Base-by-base conservation (phyloP, 2,113 vertebrate genomes). In the Lates calcarifer region DNA sequence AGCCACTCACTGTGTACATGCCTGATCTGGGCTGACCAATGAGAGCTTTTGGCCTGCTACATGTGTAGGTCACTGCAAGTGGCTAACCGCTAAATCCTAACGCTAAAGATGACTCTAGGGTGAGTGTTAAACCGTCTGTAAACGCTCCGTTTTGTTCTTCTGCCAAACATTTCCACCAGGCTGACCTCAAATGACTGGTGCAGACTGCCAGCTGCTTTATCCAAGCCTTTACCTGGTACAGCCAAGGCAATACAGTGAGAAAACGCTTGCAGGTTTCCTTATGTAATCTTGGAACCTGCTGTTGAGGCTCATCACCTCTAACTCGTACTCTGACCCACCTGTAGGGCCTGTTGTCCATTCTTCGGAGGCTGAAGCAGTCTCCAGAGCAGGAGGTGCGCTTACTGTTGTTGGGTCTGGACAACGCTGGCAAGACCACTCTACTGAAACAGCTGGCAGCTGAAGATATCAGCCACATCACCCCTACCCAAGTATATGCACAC, bases 381-480 rank as follows among this genome's bases (percentile, higher is more conserved):
- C 97, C 97, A 55, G 97, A 99, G 77, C 97, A 97, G 95, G 97
- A 98, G 93, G 97, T 98, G 77, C 94, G 96, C 68, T 96, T 98
- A 82, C 96, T 98, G 88, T 94, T 98, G 89, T 95, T 99, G 83
- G 98, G 97, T 77, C 94, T 99, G 94, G 97, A 98, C 91, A 99
- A 98, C 92, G 96, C 97, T 47, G 97, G 97, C 79, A 99, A 98
- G 93, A 98, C 97, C 31, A 98, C 96, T 2, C 94, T 99, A 80
- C 94, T 98, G 74, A 98, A 98, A 91, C 97, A 99, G 91, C 93
- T 99, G 63, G 96, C 97, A 12, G 97, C 97, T 9, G 97, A 98
- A 90, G 97, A 98, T 84, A 95, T 98, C 92, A 98, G 96, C 93
- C 96, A 98, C 90, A 97, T 98, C 93, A 97, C 96, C 5, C 97